A percentile compares a stretch with the other conserved stretches of the same genome.
Evolutionary conservation across 1,140 invertebrate genomes (phyloP).

Genomic region (Drosophila seguyi): DNA sequence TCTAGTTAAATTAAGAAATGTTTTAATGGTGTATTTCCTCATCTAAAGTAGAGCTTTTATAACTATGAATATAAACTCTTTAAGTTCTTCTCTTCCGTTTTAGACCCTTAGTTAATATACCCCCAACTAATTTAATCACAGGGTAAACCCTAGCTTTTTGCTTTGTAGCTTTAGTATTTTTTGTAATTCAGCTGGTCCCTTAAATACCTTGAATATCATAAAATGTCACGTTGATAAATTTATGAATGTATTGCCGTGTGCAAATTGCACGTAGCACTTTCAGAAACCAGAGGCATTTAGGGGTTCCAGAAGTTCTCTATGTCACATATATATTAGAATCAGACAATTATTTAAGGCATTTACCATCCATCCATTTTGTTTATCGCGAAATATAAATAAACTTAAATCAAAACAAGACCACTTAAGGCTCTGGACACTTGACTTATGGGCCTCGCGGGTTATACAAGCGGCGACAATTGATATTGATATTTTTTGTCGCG

Average conservation of each 20-base stretch:
- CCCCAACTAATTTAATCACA: neutral
- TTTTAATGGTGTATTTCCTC: neutral
- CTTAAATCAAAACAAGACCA: constrained; percentile 60
- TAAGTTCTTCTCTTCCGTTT: too few relatives aligned
- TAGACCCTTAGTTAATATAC: neutral
- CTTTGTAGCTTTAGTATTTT: neutral
- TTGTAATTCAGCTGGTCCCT: constrained; percentile 1
- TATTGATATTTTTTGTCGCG: constrained; percentile 27
- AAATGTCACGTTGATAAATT: constrained; percentile 69
- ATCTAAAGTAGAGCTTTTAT: neutral
- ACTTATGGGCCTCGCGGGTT: constrained; percentile 52
- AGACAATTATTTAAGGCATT: constrained; percentile 17
- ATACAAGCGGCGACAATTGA: constrained; percentile 44
- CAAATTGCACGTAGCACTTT: constrained; percentile 48
- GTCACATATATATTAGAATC: neutral
- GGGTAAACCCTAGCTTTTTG: neutral
- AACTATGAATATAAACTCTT: neutral
- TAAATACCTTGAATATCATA: constrained; percentile 48
- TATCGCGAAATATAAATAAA: constrained; percentile 70
- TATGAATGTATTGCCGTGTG: neutral
- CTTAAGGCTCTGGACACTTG: constrained; percentile 67
- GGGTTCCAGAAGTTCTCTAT: too few relatives aligned
- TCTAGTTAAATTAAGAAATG: neutral
- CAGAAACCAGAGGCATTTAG: neutral
- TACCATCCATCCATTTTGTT: constrained; percentile 66